Percentiles rank a stretch among this genome's conserved stretches.
phyloP scores from a whole-genome alignment of 2,888 invertebrate genomes.

The Chirona hameri region DNA sequence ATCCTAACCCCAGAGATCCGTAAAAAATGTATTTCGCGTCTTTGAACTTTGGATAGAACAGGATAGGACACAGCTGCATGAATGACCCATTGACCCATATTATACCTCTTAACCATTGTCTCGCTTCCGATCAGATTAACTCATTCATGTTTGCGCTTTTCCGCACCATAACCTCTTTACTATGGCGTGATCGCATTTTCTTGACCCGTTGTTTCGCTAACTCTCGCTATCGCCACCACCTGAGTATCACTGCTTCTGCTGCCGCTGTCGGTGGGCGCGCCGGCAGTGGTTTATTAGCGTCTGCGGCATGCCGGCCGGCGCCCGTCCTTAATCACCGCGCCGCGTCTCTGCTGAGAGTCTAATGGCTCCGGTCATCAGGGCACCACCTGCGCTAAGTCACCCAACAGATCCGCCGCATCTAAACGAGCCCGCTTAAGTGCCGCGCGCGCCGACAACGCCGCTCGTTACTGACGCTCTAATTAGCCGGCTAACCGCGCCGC shows the following conservation, averaged over 20 bases:
- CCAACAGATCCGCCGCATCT: slow-evolving; percentile 14
- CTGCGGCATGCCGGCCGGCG: background rate
- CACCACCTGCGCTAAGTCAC: slow-evolving; percentile 9
- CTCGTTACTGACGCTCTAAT: background rate
- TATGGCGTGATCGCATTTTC: too few relatives aligned
- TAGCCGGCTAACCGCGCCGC: background rate
- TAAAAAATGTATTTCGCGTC: too few relatives aligned
- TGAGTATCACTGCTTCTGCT: background rate
- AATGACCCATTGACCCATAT: too few relatives aligned
- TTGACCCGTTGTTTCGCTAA: background rate
- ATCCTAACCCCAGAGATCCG: too few relatives aligned
- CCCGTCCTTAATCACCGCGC: background rate
- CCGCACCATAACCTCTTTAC: too few relatives aligned
- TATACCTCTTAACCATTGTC: too few relatives aligned
- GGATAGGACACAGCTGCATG: too few relatives aligned
- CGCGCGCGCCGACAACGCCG: background rate
- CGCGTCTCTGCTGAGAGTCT: background rate
- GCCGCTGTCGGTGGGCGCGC: background rate
- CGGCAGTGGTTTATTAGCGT: background rate
- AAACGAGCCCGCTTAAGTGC: background rate
- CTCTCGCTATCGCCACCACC: background rate
- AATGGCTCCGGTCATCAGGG: background rate
- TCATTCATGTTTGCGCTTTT: too few relatives aligned
- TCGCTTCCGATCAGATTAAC: too few relatives aligned
- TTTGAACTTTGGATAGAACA: too few relatives aligned